A percentile compares a stretch with the other conserved stretches of the same genome.
These are phyloP conservation scores for Macropis europaea DNA, from an alignment of 2,888 invertebrate genomes.

Conservation along the genomic window DNA sequence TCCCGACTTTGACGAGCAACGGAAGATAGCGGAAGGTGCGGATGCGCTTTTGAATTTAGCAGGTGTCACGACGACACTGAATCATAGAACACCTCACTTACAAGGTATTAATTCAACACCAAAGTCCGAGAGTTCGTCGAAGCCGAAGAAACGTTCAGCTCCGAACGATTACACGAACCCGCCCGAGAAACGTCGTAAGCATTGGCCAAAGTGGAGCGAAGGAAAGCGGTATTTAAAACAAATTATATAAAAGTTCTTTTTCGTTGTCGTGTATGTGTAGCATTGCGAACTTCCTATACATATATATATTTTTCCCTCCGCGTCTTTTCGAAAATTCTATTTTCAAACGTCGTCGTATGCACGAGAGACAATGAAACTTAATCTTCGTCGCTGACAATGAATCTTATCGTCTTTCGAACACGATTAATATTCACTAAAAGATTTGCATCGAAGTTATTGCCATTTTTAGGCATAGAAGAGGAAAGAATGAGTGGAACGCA, in stretches of 20 bases:
- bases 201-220: constrained; percentile 77
- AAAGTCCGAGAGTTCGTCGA: constrained; percentile 63
- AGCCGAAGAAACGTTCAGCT: constrained; percentile 65
- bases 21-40: constrained; percentile 89
- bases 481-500: constrained; percentile 22
- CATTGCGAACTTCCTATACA: constrained; percentile 32
- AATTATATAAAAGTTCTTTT: constrained; percentile 63
- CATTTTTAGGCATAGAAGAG: constrained; percentile 32
- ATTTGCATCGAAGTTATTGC: constrained; percentile 39
- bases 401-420: constrained; percentile 24
- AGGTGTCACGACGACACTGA: constrained; percentile 81
- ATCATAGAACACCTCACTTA: constrained; percentile 62
- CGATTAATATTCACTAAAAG: constrained; percentile 21
- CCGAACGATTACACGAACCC: constrained; percentile 70
- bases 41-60: constrained; percentile 89
- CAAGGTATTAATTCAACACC: constrained; percentile 48
- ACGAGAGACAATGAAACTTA: background rate
- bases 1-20: constrained; percentile 84
- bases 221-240: constrained; percentile 77
- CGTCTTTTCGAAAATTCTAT: constrained; percentile 17
- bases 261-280: constrained; percentile 33
- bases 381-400: constrained; percentile 17
- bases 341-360: constrained; percentile 9
- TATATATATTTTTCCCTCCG: constrained; percentile 22
- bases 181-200: constrained; percentile 73